Base-by-base conservation (phyloP, 2,888 invertebrate species). In the Alentia gelatinosa region DNA sequence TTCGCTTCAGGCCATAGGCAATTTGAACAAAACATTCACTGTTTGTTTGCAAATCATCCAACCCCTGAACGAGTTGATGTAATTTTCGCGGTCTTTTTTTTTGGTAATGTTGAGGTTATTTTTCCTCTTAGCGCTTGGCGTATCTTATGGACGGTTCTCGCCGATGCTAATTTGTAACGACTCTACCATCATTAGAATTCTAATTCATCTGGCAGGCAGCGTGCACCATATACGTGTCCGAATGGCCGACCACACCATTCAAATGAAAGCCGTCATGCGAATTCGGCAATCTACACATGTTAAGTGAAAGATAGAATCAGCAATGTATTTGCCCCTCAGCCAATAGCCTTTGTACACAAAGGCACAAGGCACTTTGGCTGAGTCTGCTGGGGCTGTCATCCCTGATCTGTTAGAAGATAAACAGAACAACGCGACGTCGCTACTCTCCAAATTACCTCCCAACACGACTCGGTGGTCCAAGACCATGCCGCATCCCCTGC, bases 281-380 rank as follows among this genome's bases (percentile, higher is more conserved):
- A 4, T n/a, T 79, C 39, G 3, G 4, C 79, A 7, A 1, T 39
- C 79, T 7, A 33, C 79, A 33, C 79, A 79, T 79, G 79, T 79
- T 37, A 39, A 0, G 12, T 15, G 35, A 0, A 35, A 4, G 79
- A 79, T 79, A 79, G 19, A 26, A 79, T 79, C 79, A n/a, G 79
- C 79, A 19, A 79, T 79, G 1, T 79, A n/a, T 79, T 79, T 79
- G 39, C 79, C 39, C 79, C 79, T 79, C 37, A 79, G 79, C 79
- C 15, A 79, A 23, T 1, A 39, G 12, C 7, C 33, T 23, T 7
- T 12, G 7, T 5, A 63, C 23, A 63, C 63, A 12, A 63, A 63
- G 63, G n/a, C 63, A 63, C 63, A 63, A n/a, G 5, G 63, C n/a
- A n/a, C n/a, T n/a, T n/a, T n/a, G n/a, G n/a, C n/a, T n/a, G n/a